A percentile compares a stretch with the other conserved stretches of the same genome.
Evolutionary conservation across 1,140 invertebrate genomes (phyloP).

Genomic region (Ptiloglossa arizonensis): DNA sequence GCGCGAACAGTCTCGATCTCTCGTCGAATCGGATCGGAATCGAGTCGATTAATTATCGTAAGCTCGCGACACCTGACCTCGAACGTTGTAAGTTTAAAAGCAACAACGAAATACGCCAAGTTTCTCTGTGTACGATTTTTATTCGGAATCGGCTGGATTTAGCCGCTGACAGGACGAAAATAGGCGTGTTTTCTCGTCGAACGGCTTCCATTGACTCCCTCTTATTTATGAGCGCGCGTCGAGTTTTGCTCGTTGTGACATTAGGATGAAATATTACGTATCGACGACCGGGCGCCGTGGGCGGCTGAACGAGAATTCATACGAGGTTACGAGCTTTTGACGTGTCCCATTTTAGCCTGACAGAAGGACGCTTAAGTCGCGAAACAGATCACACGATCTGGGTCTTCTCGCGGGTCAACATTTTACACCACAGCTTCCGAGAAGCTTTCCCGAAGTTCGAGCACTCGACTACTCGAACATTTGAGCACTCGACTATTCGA

Average conservation of each 20-base stretch:
- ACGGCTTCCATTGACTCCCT: slow-evolving; percentile 25
- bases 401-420: neutral
- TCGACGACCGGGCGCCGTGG: slow-evolving; percentile 23
- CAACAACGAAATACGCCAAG: neutral
- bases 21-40: neutral
- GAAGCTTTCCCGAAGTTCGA: too few species aligned
- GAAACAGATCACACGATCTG: neutral
- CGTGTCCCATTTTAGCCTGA: slow-evolving; percentile 39
- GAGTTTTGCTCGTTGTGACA: slow-evolving; percentile 52
- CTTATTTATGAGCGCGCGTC: slow-evolving; percentile 49
- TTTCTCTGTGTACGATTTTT: neutral
- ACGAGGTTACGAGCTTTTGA: slow-evolving; percentile 30
- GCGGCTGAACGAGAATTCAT: slow-evolving; percentile 46
- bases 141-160: neutral
- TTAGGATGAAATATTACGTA: slow-evolving; percentile 48
- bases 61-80: neutral
- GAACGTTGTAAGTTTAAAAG: neutral
- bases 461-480: too few species aligned
- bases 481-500: too few species aligned
- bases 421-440: neutral
- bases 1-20: too few species aligned
- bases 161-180: slow-evolving; percentile 30
- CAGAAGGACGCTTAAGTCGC: slow-evolving; percentile 26
- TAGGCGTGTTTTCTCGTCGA: slow-evolving; percentile 20
- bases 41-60: neutral